Evolutionary conservation across 1,140 invertebrate species (phyloP), one percentile per base, ranked within the genome.

Genomic region (Megalopta genalis): DNA sequence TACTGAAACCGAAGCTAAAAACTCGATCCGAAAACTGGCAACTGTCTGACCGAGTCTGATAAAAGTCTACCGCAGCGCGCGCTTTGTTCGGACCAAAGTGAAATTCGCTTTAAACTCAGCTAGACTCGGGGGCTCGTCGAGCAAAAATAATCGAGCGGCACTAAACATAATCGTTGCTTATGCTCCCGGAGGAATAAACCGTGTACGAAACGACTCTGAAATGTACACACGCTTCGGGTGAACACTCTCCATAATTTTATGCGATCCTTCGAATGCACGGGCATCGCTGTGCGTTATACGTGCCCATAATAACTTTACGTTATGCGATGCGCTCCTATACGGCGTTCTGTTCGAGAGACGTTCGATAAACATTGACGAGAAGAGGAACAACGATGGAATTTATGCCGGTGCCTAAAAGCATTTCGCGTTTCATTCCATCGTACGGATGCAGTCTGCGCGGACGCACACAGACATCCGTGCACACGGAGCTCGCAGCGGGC

Each of bases 381-480:
- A 60, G 49, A 71, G 71, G 77, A 59, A 67, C 66, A 79, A 74
- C 49, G 63, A 66, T 5, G 54, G 25, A 59, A 71, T 73, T 67
- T 74, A 74, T 39, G n/a, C 9, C 18, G 18, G 7, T 52, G 66
- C 63, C 70, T 60, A 66, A 37, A 37, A 73, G 49, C 71, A 67
- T 49, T 66, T 73, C 71, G 18, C 63, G 42, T 32, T 54, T 70
- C 37, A 66, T 59, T 59, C 57, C 23, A 10, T 0, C 3, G 16
- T 68, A 76, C 72, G 64, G 23, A 75, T 75, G 46, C 78, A 54
- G 64, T 66, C 32, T 76, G 63, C 64, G 62, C 69, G 23, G 63
- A 57, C 42, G 54, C 71, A 39, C 42, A 32, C 32, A 4, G 1
- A 4, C 32, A 4, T 4, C 32, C 32, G 32, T 32, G 32, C 32